Conservation (phyloP, 2,797 vertebrate genomes). For the Chaunax sp. region DNA sequence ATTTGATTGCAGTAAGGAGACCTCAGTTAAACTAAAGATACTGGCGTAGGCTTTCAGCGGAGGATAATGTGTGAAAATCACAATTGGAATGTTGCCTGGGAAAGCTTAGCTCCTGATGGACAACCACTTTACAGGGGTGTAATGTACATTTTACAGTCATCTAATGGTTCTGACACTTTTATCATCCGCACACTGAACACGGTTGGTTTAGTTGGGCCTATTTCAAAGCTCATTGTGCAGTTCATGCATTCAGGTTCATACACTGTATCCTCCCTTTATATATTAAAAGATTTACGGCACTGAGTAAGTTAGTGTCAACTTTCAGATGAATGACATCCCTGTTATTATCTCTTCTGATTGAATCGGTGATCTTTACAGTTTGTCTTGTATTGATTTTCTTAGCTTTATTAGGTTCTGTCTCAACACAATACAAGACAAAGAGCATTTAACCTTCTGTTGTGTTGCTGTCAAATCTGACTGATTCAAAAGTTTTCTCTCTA, state of each 20-base stretch:
- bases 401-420: not conserved
- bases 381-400: constrained; percentile 24
- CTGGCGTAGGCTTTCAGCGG: constrained; percentile 33
- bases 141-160: constrained; percentile 45
- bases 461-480: too few species aligned
- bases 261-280: constrained; percentile 4
- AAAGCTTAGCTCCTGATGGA: constrained; percentile 34
- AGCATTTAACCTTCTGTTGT: too few species aligned
- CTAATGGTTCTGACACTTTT: constrained; percentile 23
- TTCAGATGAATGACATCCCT: constrained; percentile 11
- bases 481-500: too few species aligned
- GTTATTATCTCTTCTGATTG: constrained; percentile 17
- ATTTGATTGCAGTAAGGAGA: constrained; percentile 30
- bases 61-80: constrained; percentile 34
- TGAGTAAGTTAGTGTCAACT: constrained; percentile 33
- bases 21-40: constrained; percentile 37
- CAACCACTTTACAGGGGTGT: constrained; percentile 28
- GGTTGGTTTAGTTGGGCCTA: constrained; percentile 9
- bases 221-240: constrained; percentile 2
- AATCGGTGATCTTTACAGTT: constrained; percentile 8
- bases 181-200: not conserved
- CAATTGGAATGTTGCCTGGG: constrained; percentile 52
- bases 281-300: constrained; percentile 24
- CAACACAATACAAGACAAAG: too few species aligned
- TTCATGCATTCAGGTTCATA: constrained; percentile 23